phyloP scores from a whole-genome alignment of 2,888 invertebrate species.

The Chromoteleia sp. region DNA sequence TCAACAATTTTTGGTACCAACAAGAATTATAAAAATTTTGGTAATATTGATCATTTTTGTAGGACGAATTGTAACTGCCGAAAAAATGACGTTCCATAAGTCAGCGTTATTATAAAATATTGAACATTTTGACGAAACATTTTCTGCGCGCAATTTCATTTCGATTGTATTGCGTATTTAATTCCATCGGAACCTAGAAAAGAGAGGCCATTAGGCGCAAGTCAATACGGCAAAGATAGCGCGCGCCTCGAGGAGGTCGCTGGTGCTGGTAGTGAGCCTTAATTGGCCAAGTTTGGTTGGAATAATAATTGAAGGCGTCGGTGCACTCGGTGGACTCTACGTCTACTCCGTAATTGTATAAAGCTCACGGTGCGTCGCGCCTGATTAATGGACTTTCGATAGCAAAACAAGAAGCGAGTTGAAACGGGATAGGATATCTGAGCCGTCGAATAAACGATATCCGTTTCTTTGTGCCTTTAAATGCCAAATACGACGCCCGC shows the following conservation, averaged over 20 bases:
- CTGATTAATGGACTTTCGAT: slow-evolving; percentile 70
- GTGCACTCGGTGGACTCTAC: slow-evolving; percentile 49
- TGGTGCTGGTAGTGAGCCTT: slow-evolving; percentile 53
- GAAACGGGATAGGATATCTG: slow-evolving; percentile 60
- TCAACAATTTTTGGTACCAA: too few relatives aligned
- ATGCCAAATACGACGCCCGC: slow-evolving; percentile 52
- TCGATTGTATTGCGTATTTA: slow-evolving; percentile 18
- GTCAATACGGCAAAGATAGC: slow-evolving; percentile 45
- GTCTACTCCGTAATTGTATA: slow-evolving; percentile 68
- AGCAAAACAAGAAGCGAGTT: slow-evolving; percentile 64
- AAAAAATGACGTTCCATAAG: too few relatives aligned
- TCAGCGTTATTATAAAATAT: too few relatives aligned
- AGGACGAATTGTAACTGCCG: too few relatives aligned
- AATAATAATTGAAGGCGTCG: slow-evolving; percentile 68
- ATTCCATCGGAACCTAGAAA: slow-evolving; percentile 48
- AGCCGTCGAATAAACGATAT: slow-evolving; percentile 62
- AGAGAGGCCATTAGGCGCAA: slow-evolving; percentile 58
- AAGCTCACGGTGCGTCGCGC: slow-evolving; percentile 60
- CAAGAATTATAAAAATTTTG: too few relatives aligned
- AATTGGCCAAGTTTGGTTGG: slow-evolving; percentile 67
- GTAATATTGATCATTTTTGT: too few relatives aligned
- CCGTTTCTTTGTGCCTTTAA: slow-evolving; percentile 59
- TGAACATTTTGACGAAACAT: too few relatives aligned
- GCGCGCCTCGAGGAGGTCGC: slow-evolving; percentile 38
- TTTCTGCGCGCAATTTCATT: too few relatives aligned